Evolutionary conservation across 2,113 vertebrate genomes (phyloP), one percentile per base, ranked within the genome.

Genomic region (Pimephales promelas): DNA sequence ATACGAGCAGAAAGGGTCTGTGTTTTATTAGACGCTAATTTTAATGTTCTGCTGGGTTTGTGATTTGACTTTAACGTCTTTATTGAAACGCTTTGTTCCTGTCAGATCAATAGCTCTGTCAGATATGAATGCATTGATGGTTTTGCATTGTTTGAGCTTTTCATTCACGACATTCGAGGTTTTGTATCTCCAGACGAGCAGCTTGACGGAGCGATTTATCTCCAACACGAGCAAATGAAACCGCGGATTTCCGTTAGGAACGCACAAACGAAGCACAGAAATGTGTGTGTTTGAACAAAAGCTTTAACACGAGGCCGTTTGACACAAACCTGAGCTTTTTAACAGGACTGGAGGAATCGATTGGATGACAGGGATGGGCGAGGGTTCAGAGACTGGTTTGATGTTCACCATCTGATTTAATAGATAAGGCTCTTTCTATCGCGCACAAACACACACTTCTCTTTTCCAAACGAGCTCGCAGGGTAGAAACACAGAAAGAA

Each of bases 51-150:
- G 71, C 82, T 56, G 81, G 79, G 10, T 68, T 28, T 22, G 34
- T n/a, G 64, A 68, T 68, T 22, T 68, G 64, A 84, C 82, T 70
- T 2, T 28, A 90, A 90, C 90, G 90, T 89, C 89, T 83, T 86
- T 90, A 89, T 89, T 82, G 87, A 89, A 87, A 88, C 85, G 24
- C 43, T 13, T 73, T 70, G 76, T 85, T 87, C 86, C 78, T 77
- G 47, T 72, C 56, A 85, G 90, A 92, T 94, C 93, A 90, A 94
- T 94, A 93, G 85, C 89, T 89, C 86, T 66, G 87, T 76, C 81
- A 90, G 93, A 94, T 92, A 94, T 93, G 90, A 95, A 93, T 89
- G 82, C 92, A 94, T 95, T 88, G 93, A 94, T 94, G 89, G 79
- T 86, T 93, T 91, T 91, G 87, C 90, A 88, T 91, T 91, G 89